Base-by-base conservation (phyloP, 2,113 vertebrate species). In the Athene noctua region DNA sequence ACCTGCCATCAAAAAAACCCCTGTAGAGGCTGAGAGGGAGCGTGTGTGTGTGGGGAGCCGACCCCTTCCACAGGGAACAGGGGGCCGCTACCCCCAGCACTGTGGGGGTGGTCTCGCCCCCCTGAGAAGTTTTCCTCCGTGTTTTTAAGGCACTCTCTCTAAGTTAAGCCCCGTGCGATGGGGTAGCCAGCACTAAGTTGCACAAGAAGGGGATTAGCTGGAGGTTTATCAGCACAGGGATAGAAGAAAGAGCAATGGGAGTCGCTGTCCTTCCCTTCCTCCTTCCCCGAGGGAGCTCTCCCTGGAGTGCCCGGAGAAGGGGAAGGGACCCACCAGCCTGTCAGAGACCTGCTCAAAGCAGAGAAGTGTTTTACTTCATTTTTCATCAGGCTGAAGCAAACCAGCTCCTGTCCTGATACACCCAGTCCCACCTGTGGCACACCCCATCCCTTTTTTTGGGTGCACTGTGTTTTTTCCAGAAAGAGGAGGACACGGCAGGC, bases 11-110 rank as follows among this genome's bases (percentile, higher is more conserved):
- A 57, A 79, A 58, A 54, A 21, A 1, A 20, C 51, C n/a, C n/a
- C n/a, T 13, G 25, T 7, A 52, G 52, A 55, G 49, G 63, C 51
- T 6, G 30, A 72, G 61, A 40, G 32, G 21, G 25, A 22, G 32
- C 36, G 8, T 6, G 0, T 8, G 1, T 26, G 11, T 23, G 15
- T 40, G 25, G 52, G 54, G 26, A 38, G 4, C 15, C 17, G 5
- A 10, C 10, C 6, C 62, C 5, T 12, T n/a, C 9, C 27, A 4
- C 22, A 23, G 47, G n/a, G 15, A 72, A 17, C 11, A 11, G 1
- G 34, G 57, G 61, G 27, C 34, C 16, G 22, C 32, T 27, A 65
- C 10, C 4, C 32, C 44, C 46, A 57, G 44, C 63, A 42, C 22
- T 6, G 1, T 1, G 0, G 10, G 26, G 62, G 49, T 17, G 23